Conservation (phyloP, 1,140 invertebrate genomes). For the Berghia stephanieae region DNA sequence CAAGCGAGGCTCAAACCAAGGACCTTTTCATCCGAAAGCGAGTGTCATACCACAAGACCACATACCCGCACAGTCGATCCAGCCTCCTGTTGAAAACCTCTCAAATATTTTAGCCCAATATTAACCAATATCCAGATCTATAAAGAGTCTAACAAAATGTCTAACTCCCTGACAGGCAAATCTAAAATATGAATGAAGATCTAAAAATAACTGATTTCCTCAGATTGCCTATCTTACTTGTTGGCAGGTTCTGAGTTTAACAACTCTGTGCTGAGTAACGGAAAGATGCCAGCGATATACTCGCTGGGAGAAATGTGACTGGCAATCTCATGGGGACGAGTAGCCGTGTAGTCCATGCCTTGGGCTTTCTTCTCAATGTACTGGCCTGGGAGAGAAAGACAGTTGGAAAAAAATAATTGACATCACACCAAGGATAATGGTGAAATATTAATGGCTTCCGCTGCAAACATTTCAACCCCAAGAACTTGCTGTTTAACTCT, state of each 20-base stretch:
- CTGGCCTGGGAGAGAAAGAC: slow-evolving; percentile 68
- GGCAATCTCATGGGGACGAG: slow-evolving; percentile 75
- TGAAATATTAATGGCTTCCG: too few species aligned
- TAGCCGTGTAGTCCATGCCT: slow-evolving; percentile 82
- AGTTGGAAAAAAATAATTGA: too few species aligned
- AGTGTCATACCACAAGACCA: too few species aligned
- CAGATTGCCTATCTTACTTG: too few species aligned
- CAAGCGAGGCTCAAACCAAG: too few species aligned
- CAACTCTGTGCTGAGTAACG: slow-evolving; percentile 78
- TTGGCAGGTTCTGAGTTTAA: slow-evolving; percentile 81
- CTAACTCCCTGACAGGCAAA: not conserved
- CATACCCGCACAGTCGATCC: too few species aligned
- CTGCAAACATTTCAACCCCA: too few species aligned
- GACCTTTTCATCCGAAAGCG: too few species aligned
- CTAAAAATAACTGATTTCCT: too few species aligned
- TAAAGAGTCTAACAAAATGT: not conserved
- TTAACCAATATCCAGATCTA: not conserved
- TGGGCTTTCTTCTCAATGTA: slow-evolving; percentile 77
- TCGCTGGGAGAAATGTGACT: slow-evolving; percentile 47
- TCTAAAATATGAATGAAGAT: not conserved
- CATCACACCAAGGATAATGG: too few species aligned
- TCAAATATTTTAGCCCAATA: not conserved
- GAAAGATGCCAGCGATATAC: slow-evolving; percentile 72
- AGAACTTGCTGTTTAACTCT: too few species aligned
- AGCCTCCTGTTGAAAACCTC: too few species aligned